Percentiles rank a stretch among this genome's conserved stretches.
Evolutionary conservation across 2,113 vertebrate species (phyloP).

Genomic region (Ardeotis arabs): DNA sequence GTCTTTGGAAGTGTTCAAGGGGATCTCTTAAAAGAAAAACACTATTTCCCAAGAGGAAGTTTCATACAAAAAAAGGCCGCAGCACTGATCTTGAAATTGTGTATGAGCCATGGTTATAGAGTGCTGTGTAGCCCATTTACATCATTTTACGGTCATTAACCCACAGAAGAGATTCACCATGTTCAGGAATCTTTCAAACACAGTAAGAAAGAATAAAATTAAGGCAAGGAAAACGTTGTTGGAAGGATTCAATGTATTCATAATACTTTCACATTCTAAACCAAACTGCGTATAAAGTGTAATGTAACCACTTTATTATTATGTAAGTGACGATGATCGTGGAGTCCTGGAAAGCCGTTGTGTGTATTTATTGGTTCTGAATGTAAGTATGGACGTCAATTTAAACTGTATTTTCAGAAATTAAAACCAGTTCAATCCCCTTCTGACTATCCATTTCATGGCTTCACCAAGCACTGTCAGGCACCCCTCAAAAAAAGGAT

Average conservation of each 20-base stretch:
- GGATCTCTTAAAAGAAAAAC: background rate
- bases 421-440: slow-evolving; percentile 16
- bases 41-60: background rate
- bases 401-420: background rate
- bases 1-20: background rate
- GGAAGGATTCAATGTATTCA: background rate
- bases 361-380: background rate
- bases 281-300: background rate
- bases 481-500: background rate
- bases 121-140: background rate
- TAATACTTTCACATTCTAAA: background rate
- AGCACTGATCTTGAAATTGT: background rate
- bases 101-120: background rate
- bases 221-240: background rate
- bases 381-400: background rate
- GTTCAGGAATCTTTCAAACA: background rate
- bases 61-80: background rate
- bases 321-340: background rate
- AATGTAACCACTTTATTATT: background rate
- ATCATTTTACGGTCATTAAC: background rate
- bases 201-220: background rate
- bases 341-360: background rate
- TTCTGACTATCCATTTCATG: background rate
- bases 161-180: background rate
- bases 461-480: background rate